Percentiles rank a stretch among this genome's conserved stretches.
Evolutionary conservation across 2,113 vertebrate species (phyloP).

Genomic region (Macroglossus sobrinus): DNA sequence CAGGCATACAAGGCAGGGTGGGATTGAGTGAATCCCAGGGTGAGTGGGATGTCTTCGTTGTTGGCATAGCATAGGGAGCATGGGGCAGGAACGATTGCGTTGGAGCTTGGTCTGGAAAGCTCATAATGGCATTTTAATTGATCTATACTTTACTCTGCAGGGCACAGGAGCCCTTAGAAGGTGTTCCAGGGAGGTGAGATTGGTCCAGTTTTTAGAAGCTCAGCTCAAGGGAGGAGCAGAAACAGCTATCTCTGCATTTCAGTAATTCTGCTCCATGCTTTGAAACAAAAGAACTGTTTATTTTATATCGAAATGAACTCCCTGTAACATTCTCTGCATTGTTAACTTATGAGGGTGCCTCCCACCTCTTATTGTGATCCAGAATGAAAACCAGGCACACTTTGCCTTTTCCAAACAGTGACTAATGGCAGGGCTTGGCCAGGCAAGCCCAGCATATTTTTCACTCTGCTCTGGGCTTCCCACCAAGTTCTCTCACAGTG

Average conservation of each 20-base stretch:
- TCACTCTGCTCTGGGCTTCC: slow-evolving; percentile 61
- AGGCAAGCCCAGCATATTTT: slow-evolving; percentile 43
- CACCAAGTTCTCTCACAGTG: slow-evolving; percentile 32
- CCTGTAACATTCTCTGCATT: neutral
- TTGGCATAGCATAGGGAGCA: neutral
- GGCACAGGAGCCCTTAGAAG: neutral
- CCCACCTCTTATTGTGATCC: slow-evolving; percentile 25
- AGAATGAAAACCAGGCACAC: slow-evolving; percentile 39
- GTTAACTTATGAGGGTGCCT: neutral
- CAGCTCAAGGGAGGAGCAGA: neutral
- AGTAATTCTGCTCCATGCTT: neutral
- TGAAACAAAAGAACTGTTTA: slow-evolving; percentile 44
- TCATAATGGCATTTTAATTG: neutral
- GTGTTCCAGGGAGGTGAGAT: neutral
- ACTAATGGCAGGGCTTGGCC: slow-evolving; percentile 43
- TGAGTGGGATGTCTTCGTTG: fast-evolving
- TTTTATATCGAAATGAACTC: neutral
- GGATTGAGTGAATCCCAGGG: neutral
- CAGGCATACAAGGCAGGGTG: neutral
- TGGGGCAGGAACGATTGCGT: neutral
- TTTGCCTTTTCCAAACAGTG: slow-evolving; percentile 54
- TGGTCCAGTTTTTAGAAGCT: neutral
- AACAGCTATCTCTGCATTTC: neutral
- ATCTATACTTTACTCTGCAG: neutral
- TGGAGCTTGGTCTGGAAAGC: neutral